These are phyloP conservation scores for Nerophis lumbriciformis DNA, from an alignment of 2,113 vertebrate genomes.

Conservation along the genomic window DNA sequence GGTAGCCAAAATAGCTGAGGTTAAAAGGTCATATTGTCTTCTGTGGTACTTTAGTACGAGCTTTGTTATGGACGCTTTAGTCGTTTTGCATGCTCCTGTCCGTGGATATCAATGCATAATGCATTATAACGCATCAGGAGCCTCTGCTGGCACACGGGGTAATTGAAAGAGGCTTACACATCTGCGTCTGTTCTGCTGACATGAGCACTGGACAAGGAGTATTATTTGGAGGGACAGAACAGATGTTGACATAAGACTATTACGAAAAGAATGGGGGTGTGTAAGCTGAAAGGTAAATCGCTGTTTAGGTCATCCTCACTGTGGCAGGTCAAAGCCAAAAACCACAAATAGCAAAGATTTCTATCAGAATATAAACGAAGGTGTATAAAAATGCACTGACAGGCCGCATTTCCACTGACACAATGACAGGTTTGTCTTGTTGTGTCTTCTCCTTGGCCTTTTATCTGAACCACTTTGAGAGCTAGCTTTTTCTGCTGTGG, in stretches of 20 bases:
- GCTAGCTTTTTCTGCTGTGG: no score
- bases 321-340: background rate
- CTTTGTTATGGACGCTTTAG: background rate
- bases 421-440: no score
- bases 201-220: background rate
- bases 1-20: background rate
- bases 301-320: background rate
- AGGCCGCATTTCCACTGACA: no score
- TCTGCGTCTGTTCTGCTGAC: background rate
- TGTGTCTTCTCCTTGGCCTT: background rate
- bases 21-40: background rate
- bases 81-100: background rate
- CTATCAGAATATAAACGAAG: no score
- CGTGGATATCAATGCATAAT: conserved; percentile 1
- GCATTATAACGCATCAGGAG: background rate
- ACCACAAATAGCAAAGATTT: background rate
- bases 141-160: conserved; percentile 3
- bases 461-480: background rate
- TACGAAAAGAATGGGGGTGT: background rate
- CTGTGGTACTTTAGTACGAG: background rate
- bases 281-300: conserved; percentile 4
- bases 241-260: background rate
- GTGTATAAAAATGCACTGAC: no score
- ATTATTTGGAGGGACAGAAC: conserved; percentile 1
- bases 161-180: conserved; percentile 1